phyloP scores from a whole-genome alignment of 2,113 vertebrate genomes.

The Cheirogaleus medius region DNA sequence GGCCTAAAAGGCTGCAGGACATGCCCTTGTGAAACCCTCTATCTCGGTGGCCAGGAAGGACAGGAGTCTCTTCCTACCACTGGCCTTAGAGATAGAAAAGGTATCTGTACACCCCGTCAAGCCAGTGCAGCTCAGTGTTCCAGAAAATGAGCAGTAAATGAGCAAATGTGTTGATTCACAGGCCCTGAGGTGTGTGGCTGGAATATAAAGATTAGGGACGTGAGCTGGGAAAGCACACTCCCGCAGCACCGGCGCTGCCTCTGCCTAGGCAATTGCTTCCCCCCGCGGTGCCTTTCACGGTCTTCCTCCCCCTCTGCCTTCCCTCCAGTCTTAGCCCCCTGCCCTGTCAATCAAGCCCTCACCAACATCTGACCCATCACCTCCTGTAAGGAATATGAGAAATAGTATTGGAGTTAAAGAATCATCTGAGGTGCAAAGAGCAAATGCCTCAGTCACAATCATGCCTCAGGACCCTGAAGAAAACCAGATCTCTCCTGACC shows the following conservation, averaged over 20 bases:
- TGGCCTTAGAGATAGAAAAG: not conserved
- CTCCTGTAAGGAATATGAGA: not conserved
- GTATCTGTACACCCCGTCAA: not conserved
- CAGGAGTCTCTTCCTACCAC: not conserved
- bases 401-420: constrained; percentile 6
- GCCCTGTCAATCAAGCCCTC: constrained; percentile 28
- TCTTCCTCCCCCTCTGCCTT: not conserved
- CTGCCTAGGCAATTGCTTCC: not conserved
- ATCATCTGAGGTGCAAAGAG: constrained; percentile 18
- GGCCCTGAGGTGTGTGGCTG: not conserved
- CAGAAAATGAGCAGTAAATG: constrained; percentile 17
- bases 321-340: not conserved
- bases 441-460: not conserved
- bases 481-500: not conserved
- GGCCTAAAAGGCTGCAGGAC: not conserved
- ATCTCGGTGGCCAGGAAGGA: not conserved
- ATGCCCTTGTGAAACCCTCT: not conserved
- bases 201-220: not conserved
- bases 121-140: not conserved
- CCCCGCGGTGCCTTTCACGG: not conserved
- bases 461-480: not conserved
- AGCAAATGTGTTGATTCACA: not conserved
- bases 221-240: not conserved
- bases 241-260: not conserved
- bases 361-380: constrained; percentile 1